Conservation (phyloP, 1,140 invertebrate genomes). For the Lepidurus packardi region DNA sequence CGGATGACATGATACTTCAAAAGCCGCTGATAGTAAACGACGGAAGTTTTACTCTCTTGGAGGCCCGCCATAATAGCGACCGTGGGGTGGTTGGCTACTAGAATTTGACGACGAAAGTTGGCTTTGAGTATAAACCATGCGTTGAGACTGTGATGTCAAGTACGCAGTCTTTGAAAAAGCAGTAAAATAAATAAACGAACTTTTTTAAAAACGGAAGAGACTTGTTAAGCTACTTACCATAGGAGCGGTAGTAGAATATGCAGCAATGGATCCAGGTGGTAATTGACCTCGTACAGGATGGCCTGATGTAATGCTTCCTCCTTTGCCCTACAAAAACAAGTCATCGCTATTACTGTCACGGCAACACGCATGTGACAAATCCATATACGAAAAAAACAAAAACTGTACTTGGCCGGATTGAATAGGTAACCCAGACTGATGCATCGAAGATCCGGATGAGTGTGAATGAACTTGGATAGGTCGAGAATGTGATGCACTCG, state of each 20-base stretch:
- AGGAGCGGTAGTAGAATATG: not conserved
- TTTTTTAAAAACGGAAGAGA: not conserved
- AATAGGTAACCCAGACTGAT: not conserved
- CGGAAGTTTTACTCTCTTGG: not conserved
- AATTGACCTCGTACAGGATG: slow-evolving; percentile 49
- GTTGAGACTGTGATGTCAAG: not conserved
- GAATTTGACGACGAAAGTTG: not conserved
- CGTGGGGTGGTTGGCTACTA: not conserved
- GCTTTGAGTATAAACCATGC: slow-evolving; percentile 1
- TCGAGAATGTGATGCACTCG: slow-evolving; percentile 27
- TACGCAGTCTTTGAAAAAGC: not conserved
- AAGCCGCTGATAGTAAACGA: not conserved
- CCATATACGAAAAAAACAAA: slow-evolving; percentile 6
- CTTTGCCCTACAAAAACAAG: slow-evolving; percentile 46
- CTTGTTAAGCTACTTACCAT: not conserved
- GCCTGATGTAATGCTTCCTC: slow-evolving; percentile 53
- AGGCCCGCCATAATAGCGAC: not conserved
- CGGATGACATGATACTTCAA: too few relatives aligned
- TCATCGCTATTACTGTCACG: slow-evolving; percentile 27
- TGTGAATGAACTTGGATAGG: slow-evolving; percentile 33
- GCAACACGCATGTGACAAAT: slow-evolving; percentile 24
- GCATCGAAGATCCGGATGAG: slow-evolving; percentile 26
- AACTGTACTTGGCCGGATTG: slow-evolving; percentile 26
- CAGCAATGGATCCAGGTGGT: not conserved
- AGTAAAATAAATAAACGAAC: not conserved